A percentile compares a stretch with the other conserved stretches of the same genome.
Evolutionary conservation across 2,113 vertebrate genomes (phyloP).

Genomic region (Malurus elegans): DNA sequence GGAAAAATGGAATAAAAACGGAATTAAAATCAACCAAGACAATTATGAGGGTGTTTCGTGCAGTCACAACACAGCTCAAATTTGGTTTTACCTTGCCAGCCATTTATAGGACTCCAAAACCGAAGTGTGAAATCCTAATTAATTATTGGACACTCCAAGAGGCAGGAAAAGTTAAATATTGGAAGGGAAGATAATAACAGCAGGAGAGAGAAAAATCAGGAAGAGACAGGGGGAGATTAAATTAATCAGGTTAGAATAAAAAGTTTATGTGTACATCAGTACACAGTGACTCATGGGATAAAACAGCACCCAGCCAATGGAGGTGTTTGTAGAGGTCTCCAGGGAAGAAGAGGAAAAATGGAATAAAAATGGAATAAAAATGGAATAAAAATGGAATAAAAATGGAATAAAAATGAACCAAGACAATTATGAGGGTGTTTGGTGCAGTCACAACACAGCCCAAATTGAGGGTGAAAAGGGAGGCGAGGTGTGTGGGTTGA

Average conservation of each 20-base stretch:
- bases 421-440: not conserved
- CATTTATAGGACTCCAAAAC: not conserved
- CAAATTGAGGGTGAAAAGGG: not conserved
- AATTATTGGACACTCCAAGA: not conserved
- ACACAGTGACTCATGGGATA: not conserved
- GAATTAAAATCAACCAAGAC: not conserved
- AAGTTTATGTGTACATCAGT: not conserved
- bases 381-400: too few relatives aligned
- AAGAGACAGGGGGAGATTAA: not conserved
- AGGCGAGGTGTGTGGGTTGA: not conserved
- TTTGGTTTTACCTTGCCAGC: not conserved
- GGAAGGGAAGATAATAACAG: not conserved
- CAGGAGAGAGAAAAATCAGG: not conserved
- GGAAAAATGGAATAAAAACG: not conserved
- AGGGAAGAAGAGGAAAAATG: not conserved
- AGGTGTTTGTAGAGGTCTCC: not conserved
- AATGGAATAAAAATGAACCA: not conserved
- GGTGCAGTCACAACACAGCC: not conserved
- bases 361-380: too few relatives aligned
- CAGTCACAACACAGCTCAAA: not conserved
- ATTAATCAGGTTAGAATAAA: not conserved
- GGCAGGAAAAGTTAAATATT: not conserved
- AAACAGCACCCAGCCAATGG: not conserved
- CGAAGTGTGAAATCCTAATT: not conserved
- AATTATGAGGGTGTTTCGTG: not conserved